phyloP scores from a whole-genome alignment of 2,113 vertebrate species.

The Dasyornis broadbenti region DNA sequence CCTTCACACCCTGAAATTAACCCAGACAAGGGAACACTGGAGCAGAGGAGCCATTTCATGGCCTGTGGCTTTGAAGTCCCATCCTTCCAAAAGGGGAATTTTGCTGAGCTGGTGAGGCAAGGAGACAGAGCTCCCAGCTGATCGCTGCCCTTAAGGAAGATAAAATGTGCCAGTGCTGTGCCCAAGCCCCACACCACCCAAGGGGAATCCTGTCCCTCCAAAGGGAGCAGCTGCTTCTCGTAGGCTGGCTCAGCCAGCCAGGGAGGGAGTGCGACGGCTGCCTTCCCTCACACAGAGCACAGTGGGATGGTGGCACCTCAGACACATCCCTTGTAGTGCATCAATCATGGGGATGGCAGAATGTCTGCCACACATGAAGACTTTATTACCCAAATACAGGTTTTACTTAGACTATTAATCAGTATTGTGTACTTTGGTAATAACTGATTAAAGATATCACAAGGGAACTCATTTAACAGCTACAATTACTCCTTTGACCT shows the following conservation, averaged over 20 bases:
- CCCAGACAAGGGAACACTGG: not conserved
- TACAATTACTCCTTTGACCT: not conserved
- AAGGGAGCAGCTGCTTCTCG: rapidly evolving
- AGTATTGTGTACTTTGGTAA: not conserved
- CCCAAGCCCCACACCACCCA: not conserved
- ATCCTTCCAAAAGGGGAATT: not conserved
- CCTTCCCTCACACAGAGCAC: not conserved
- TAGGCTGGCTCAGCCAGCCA: not conserved
- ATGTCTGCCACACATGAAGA: not conserved
- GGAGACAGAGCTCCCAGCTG: not conserved
- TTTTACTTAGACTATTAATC: not conserved
- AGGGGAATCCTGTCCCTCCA: not conserved
- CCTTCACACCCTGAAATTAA: not conserved
- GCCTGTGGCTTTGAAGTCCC: not conserved
- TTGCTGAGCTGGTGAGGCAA: not conserved
- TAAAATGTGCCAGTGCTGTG: rapidly evolving
- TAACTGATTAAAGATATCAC: not conserved
- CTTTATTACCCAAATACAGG: not conserved
- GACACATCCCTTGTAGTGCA: not conserved
- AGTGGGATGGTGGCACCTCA: not conserved
- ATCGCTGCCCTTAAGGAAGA: not conserved
- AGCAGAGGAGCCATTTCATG: not conserved
- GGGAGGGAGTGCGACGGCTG: rapidly evolving
- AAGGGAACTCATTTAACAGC: not conserved
- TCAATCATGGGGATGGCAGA: not conserved